Percentiles rank a stretch among this genome's conserved stretches.
phyloP scores from a whole-genome alignment of 2,888 invertebrate genomes.

The Elmis aenea region DNA sequence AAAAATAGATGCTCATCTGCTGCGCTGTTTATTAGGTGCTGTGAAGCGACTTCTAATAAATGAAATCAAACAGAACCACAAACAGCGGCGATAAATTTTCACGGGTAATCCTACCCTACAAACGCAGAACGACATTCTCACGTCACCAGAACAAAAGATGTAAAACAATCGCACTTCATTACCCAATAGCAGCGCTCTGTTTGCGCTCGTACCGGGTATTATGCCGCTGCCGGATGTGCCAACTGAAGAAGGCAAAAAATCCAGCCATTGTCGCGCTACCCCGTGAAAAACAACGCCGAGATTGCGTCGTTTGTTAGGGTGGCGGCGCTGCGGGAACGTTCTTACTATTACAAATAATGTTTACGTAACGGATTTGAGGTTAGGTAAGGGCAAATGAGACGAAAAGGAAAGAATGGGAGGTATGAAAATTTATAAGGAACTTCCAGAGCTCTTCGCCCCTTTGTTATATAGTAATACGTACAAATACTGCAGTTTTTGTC shows the following conservation, averaged over 20 bases:
- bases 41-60: too few relatives aligned
- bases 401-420: too few relatives aligned
- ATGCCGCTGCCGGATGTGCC: conserved; percentile 17
- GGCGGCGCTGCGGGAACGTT: conserved; percentile 9
- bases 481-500: too few relatives aligned
- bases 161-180: conserved; percentile 25
- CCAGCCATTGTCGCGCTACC: conserved; percentile 13
- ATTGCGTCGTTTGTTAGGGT: conserved; percentile 20
- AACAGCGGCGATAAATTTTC: too few relatives aligned
- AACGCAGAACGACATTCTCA: conserved; percentile 33
- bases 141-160: conserved; percentile 24
- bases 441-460: too few relatives aligned
- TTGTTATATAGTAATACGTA: too few relatives aligned
- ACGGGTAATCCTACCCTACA: too few relatives aligned
- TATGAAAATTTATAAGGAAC: too few relatives aligned
- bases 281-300: conserved; percentile 17
- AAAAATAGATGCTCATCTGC: too few relatives aligned
- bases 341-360: conserved; percentile 15
- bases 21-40: too few relatives aligned
- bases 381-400: too few relatives aligned
- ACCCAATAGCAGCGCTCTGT: conserved; percentile 22
- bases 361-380: conserved; percentile 16
- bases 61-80: too few relatives aligned
- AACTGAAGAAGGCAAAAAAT: conserved; percentile 18
- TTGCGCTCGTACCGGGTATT: conserved; percentile 17